Evolutionary conservation across 2,797 vertebrate genomes (phyloP), one percentile per base, ranked within the genome.

Genomic region (Arrhamphus sclerolepis): DNA sequence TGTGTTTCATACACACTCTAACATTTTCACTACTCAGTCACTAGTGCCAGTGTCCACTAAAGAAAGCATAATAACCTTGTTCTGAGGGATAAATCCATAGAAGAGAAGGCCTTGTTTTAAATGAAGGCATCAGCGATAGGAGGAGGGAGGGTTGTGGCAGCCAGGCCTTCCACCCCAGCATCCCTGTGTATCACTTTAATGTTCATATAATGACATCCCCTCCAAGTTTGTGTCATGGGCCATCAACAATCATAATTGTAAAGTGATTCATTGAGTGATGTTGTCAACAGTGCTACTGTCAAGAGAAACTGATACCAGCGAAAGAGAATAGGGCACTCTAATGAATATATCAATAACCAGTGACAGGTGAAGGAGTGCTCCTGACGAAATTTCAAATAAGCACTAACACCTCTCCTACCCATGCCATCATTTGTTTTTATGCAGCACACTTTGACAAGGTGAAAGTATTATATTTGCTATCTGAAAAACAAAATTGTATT

Each of bases 201-300:
- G 93, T 93, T 92, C 89, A 89, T 87, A 90, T 94, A 94, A 94
- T 92, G 93, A 93, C 93, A 91, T 90, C 91, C 89, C 77, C 86
- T 92, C 89, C 87, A 90, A 90, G 92, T 91, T 90, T 88, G 89
- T 93, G 92, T 94, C 92, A 93, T 93, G 92, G 92, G 76, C 92
- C 92, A 94, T 94, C 93, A 93, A 92, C 90, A 94, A 92, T 93
- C 92, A 93, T 94, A 94, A 94, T 93, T 94, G 93, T 93, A 92
- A 94, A 92, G 92, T 93, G 91, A 93, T 92, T 94, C 91, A 91
- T 92, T 92, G 93, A 93, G 83, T 91, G 92, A 93, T 92, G 92
- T 89, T 91, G 91, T 92, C 92, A 92, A 90, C 91, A 81, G 71
- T 72, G 86, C 84, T 86, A 89, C 85, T 92, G 91, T 93, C 92